Conservation (phyloP, 2,888 invertebrate species). For the Eugnorisma glareosa region DNA sequence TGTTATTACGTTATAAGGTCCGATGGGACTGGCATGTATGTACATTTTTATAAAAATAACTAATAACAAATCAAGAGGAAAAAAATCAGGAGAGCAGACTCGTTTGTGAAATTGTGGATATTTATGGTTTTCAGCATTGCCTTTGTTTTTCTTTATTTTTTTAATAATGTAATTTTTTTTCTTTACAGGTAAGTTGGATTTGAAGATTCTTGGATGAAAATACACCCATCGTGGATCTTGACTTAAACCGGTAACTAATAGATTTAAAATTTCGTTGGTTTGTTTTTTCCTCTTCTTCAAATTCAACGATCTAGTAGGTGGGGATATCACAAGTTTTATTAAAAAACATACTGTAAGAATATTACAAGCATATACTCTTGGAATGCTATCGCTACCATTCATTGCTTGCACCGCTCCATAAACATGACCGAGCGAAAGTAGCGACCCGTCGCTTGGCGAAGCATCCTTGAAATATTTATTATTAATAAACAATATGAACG, state of each 20-base stretch:
- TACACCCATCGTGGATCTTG: neutral
- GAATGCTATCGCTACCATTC: neutral
- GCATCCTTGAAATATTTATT: conserved; percentile 35
- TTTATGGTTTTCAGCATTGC: neutral
- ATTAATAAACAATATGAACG: neutral
- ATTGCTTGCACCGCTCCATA: conserved; percentile 1
- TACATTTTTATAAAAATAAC: too few species aligned
- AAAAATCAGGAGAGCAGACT: neutral
- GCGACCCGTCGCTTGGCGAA: neutral
- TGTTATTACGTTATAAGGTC: too few species aligned
- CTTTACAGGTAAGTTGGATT: conserved; percentile 40
- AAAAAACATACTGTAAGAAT: neutral
- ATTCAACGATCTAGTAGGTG: neutral
- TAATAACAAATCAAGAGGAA: too few species aligned
- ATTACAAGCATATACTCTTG: neutral
- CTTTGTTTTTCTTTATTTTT: neutral
- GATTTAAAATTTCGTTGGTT: neutral
- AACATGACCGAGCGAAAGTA: conserved; percentile 43
- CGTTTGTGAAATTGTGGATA: neutral
- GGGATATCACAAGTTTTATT: neutral
- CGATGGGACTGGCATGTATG: too few species aligned
- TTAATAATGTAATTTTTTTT: neutral
- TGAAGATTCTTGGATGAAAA: neutral
- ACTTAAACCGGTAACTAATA: neutral
- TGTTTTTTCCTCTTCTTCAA: neutral